Evolutionary conservation across 2,113 vertebrate genomes (phyloP).

Genomic region (Clarias gariepinus): DNA sequence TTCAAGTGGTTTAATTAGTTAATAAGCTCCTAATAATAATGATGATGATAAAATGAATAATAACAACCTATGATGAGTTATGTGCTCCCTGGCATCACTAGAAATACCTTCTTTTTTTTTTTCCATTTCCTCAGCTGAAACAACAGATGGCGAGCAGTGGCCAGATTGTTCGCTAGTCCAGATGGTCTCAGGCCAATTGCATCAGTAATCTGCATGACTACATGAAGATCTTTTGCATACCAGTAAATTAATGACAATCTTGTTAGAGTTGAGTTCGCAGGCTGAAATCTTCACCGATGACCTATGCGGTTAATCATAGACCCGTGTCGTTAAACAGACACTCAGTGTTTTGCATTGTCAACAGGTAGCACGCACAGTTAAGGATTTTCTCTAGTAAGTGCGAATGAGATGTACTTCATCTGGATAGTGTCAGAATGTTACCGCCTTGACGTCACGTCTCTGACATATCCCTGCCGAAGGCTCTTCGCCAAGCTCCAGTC

Average conservation of each 20-base stretch:
- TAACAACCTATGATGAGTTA: background rate
- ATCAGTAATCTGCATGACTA: background rate
- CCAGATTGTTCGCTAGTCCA: background rate
- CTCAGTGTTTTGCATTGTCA: background rate
- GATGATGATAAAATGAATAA: no score
- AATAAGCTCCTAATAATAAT: background rate
- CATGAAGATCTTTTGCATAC: background rate
- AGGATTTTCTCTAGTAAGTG: constrained; percentile 10
- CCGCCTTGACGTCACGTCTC: constrained; percentile 30
- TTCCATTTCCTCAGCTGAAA: background rate
- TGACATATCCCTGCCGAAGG: constrained; percentile 18
- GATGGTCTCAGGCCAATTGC: background rate
- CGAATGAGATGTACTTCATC: constrained; percentile 18
- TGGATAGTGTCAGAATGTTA: constrained; percentile 32
- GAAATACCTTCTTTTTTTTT: no score
- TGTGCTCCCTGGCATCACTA: background rate
- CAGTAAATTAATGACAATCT: background rate
- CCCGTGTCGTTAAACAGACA: background rate
- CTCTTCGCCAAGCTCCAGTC: constrained; percentile 1
- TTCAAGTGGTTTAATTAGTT: background rate
- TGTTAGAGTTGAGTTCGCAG: background rate
- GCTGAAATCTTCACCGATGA: background rate
- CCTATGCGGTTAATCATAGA: background rate
- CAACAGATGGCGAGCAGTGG: background rate
- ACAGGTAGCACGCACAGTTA: background rate